A percentile compares a stretch with the other conserved stretches of the same genome.
Conservation (phyloP, 2,888 invertebrate genomes). For the Teleogryllus oceanicus region DNA sequence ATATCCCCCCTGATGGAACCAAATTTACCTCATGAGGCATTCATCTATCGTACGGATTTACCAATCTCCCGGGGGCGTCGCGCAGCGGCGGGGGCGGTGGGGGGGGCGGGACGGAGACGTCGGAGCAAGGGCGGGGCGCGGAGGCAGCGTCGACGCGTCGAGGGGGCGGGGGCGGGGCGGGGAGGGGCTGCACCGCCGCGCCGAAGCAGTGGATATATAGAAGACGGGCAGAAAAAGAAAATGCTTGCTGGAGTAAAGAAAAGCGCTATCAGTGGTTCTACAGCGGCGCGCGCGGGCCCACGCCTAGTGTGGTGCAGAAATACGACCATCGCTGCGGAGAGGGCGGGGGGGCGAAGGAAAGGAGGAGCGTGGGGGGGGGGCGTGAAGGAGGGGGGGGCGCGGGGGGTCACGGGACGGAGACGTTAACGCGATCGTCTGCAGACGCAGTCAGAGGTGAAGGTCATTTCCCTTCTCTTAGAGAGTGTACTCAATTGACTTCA, state of each 20-base stretch:
- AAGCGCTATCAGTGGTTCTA: constrained; percentile 6
- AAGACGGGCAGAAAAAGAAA: background rate
- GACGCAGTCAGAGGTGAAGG: too few relatives aligned
- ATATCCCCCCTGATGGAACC: constrained; percentile 23
- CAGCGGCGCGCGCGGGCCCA: background rate
- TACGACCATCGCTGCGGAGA: background rate
- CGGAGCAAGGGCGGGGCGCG: background rate
- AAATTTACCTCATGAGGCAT: constrained; percentile 26
- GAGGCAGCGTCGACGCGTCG: background rate
- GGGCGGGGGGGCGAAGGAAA: background rate
- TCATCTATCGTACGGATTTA: constrained; percentile 23
- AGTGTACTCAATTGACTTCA: too few relatives aligned
- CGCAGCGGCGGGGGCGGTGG: background rate
- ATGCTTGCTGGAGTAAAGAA: background rate
- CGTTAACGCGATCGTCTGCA: too few relatives aligned
- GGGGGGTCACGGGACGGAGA: too few relatives aligned
- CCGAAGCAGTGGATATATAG: background rate
- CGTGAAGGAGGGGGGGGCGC: background rate
- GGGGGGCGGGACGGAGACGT: background rate
- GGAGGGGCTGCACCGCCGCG: background rate
- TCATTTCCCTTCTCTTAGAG: too few relatives aligned
- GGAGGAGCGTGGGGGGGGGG: too few relatives aligned
- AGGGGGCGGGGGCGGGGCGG: background rate
- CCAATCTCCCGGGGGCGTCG: constrained; percentile 9
- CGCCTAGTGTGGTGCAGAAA: background rate